A percentile compares a stretch with the other conserved stretches of the same genome.
Conservation (phyloP, 1,140 invertebrate genomes). For the Drosophila jambulina region DNA sequence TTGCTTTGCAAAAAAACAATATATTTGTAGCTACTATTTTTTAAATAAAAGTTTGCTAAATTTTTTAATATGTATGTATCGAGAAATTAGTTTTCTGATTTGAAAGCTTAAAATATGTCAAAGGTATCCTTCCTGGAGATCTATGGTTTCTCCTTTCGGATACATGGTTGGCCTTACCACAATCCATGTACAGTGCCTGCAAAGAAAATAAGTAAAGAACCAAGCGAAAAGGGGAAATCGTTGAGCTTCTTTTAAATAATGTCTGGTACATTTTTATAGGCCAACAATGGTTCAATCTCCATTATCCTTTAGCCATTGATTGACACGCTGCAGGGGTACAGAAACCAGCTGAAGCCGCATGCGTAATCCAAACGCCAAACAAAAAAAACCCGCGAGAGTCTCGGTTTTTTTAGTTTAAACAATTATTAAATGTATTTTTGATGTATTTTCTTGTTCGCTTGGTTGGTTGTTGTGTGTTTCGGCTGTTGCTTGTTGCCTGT, state of each 20-base stretch:
- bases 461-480: slow-evolving; percentile 11
- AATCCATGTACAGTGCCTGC: background rate
- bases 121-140: background rate
- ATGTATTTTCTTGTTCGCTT: slow-evolving; percentile 39
- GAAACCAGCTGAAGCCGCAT: background rate
- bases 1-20: background rate
- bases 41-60: no score
- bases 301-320: background rate
- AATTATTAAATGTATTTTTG: slow-evolving; percentile 27
- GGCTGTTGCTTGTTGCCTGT: background rate
- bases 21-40: background rate
- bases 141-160: background rate
- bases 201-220: background rate
- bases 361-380: background rate
- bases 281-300: background rate
- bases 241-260: background rate
- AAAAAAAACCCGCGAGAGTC: background rate
- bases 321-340: background rate
- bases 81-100: background rate
- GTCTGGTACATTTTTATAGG: background rate
- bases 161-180: background rate
- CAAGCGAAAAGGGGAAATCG: background rate
- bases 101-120: background rate
- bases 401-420: slow-evolving; percentile 1
- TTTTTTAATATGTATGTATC: background rate